Evolutionary conservation across 1,140 invertebrate species (phyloP), one percentile per base, ranked within the genome.

Genomic region (Drosophila cardini): DNA sequence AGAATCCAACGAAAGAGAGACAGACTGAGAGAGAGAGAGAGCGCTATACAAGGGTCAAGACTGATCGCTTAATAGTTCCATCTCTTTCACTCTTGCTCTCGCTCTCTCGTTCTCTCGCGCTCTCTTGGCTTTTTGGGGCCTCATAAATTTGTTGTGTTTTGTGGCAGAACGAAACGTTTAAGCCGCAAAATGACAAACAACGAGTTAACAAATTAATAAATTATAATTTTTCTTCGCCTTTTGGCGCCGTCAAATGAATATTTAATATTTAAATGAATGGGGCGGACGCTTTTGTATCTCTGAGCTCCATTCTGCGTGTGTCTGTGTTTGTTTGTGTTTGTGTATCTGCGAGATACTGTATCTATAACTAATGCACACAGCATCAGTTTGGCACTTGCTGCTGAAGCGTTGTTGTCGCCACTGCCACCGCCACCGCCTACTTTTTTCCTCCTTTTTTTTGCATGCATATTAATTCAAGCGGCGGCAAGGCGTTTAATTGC

Each of bases 191-290:
- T 90, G 87, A 90, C 87, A 90, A 90, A 90, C 87, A 87, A 76
- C 87, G 87, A 90, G 87, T 90, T 90, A 90, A 90, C 87, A 90
- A 90, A 90, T 90, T 90, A 90, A 90, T 90, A 90, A 90, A 90
- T 90, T 87, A 87, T 83, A 80, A 80, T 81, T 72, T 72, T 55
- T 71, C 43, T 58, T 55, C 61, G 60, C 60, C 60, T 72, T 58
- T 72, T 72, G 60, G 60, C 61, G 60, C 67, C 69, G 73, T 72
- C 69, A 72, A 72, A 72, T 55, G 58, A 70, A 75, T 62, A 69
- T 61, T 68, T 76, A 72, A 72, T 72, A 71, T 81, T 76, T 68
- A 74, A 87, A 87, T 77, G 72, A 61, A 46, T 11, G 56, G 52
- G 67, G 72, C 78, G 73, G 26, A 38, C 32, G 13, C 21, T 2